Evolutionary conservation across 2,888 invertebrate species (phyloP), one percentile per base, ranked within the genome.

Genomic region (Morpho achilles): DNA sequence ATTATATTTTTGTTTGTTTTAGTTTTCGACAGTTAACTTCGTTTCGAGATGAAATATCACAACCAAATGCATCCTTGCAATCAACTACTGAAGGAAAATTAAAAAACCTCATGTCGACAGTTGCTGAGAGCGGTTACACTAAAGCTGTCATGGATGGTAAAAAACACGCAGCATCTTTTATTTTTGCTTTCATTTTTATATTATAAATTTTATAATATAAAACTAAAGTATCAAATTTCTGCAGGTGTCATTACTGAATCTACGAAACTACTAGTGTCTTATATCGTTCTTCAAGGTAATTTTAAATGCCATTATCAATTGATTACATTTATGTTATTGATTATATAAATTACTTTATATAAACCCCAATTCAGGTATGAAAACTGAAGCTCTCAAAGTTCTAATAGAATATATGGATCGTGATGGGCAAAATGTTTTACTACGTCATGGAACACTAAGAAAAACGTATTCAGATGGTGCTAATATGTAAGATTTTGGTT

Each of bases 371-470:
- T 59, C 57, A 87, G 88, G 69, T 39, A 77, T 76, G 62, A 86
- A 80, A 66, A 82, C 83, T 0, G 76, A 79, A 67, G 81, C 78
- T 0, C 66, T 88, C 1, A 79, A 80, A 51, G 49, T 72, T 23
- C 56, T 89, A 48, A 70, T 82, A 53, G 66, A 73, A 6, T 66
- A 74, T 47, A 77, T 89, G 79, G 75, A 77, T 10, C 62, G 69
- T 9, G 74, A 68, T 0, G 76, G 74, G 5, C 73, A 77, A 2
- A 71, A 64, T n/a, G 71, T 84, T 8, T 65, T 89, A 8, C 66
- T 89, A 45, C 74, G 87, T 45, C 88, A 88, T 64, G 88, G 89
- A 5, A 66, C 65, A n/a, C 67, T 87, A 10, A 75, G 78, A 4
- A 88, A 84, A 66, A 69, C 78, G 3, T 82, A 72, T 60, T 63